Conservation (phyloP, 2,888 invertebrate species). For the Eupelmus urozonus region DNA sequence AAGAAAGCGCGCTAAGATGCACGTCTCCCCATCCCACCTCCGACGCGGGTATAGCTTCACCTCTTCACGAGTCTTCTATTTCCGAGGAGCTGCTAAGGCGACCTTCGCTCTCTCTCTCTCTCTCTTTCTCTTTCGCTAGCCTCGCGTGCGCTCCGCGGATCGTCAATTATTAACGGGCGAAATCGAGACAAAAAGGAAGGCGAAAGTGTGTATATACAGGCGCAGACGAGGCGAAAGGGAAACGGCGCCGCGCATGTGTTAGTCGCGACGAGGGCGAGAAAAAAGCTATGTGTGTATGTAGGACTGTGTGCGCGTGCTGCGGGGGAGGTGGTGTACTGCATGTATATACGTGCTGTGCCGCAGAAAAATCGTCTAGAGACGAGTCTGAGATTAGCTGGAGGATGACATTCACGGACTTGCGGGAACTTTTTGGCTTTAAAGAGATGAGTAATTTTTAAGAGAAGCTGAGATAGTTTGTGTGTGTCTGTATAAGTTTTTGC, state of each 20-base stretch:
- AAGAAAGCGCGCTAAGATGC: too few species aligned
- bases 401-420: not conserved
- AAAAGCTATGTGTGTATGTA: not conserved
- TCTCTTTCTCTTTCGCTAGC: not conserved
- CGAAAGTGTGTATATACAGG: conserved; percentile 20
- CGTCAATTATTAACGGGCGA: conserved; percentile 40
- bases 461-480: not conserved
- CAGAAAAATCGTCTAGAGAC: conserved; percentile 14
- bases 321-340: too few species aligned
- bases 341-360: not conserved
- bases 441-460: too few species aligned
- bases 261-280: not conserved
- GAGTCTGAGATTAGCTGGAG: conserved; percentile 59
- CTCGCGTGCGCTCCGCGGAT: not conserved
- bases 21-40: too few species aligned
- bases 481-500: too few species aligned
- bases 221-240: not conserved
- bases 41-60: too few species aligned
- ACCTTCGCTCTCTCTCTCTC: conserved; percentile 18
- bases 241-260: not conserved
- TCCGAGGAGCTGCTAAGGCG: conserved; percentile 10
- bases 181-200: conserved; percentile 35
- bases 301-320: not conserved
- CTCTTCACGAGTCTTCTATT: conserved; percentile 18
- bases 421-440: too few species aligned